A percentile compares a stretch with the other conserved stretches of the same genome.
phyloP scores from a whole-genome alignment of 2,888 invertebrate genomes.

The Meteorus colon region DNA sequence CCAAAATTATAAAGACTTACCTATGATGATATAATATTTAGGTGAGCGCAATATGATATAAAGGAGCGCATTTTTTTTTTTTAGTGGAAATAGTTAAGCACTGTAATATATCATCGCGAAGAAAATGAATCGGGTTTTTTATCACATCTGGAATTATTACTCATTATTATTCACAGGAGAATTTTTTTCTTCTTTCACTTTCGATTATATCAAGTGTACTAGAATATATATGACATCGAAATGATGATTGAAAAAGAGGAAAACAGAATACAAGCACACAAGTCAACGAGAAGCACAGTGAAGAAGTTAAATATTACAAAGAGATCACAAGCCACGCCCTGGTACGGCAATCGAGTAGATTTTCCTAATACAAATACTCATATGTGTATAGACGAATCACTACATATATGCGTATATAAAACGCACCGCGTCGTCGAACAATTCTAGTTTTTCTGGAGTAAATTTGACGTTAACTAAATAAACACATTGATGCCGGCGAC shows the following conservation, averaged over 20 bases:
- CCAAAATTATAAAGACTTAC: conserved; percentile 6
- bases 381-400: conserved; percentile 23
- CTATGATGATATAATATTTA: background rate
- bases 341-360: conserved; percentile 61
- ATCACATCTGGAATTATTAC: too few relatives aligned
- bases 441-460: conserved; percentile 57
- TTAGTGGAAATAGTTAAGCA: too few relatives aligned
- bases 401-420: conserved; percentile 1
- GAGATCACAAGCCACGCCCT: conserved; percentile 68
- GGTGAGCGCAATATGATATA: too few relatives aligned
- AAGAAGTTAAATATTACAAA: conserved; percentile 55
- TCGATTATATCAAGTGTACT: background rate
- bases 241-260: background rate
- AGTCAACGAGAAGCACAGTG: conserved; percentile 6
- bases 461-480: conserved; percentile 73
- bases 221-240: background rate
- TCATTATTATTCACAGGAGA: too few relatives aligned
- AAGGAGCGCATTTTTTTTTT: too few relatives aligned
- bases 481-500: conserved; percentile 70
- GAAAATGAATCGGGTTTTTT: too few relatives aligned
- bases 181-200: too few relatives aligned
- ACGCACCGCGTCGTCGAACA: conserved; percentile 43
- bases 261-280: background rate
- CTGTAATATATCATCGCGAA: too few relatives aligned
- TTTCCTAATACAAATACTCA: conserved; percentile 54